Base-by-base conservation (phyloP, 2,888 invertebrate genomes). In the Cerceris rybyensis region DNA sequence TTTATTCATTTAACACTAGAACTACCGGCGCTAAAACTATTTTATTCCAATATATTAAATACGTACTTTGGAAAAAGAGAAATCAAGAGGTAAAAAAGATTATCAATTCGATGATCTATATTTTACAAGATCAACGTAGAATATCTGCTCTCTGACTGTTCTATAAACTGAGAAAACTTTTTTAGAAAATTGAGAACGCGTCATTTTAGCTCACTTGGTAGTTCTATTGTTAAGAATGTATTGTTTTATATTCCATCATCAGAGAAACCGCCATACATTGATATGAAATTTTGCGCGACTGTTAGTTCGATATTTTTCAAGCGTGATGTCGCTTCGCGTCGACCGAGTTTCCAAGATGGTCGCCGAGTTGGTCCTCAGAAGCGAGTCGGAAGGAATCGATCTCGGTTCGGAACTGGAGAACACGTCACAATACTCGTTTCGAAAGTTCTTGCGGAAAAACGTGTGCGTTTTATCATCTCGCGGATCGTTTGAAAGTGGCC, bases 381-480 rank as follows among this genome's bases (percentile, higher is more conserved):
- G 75, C 70, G 78, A 81, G 80, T 80, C 83, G 82, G 87, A 81
- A 84, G 80, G 80, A 81, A 88, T 88, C 84, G 89, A 88, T 88
- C 86, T 80, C 69, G 70, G 74, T 79, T 76, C 83, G 84, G 80
- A 80, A 70, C 74, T 77, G 82, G 83, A 65, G 81, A 83, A 82
- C 84, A 84, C 83, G 83, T 85, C 80, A 78, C 82, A 70, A 70
- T 75, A 69, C 5, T 17, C 49, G 52, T 74, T 84, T 72, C 68
- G 76, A 60, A 70, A 70, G 69, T 80, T 75, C 73, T 66, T 63
- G 75, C 13, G 55, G 69, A 65, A 69, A 72, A 81, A 57, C 50
- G 74, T 78, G 81, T 54, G 77, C 70, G 60, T 63, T 60, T 67
- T 55, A 64, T 66, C 63, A 49, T 65, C 63, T 49, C 68, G 50